Conservation (phyloP, 2,888 invertebrate genomes). For the Scaptomyza parva region DNA sequence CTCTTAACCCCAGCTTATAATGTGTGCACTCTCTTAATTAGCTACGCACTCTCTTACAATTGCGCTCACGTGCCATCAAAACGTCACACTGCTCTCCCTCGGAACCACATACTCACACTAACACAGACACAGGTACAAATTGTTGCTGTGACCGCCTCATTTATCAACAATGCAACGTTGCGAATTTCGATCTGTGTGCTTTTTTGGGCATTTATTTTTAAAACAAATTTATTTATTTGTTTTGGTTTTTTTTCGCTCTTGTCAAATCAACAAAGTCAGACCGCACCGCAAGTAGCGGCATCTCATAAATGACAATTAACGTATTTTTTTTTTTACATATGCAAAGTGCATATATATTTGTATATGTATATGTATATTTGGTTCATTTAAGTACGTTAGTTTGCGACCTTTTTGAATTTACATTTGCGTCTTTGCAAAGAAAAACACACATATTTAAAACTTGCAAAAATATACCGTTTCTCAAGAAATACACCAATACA, state of each 20-base stretch:
- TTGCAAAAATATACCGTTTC: conserved; percentile 23
- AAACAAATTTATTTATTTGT: conserved; percentile 28
- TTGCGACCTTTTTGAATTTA: conserved; percentile 26
- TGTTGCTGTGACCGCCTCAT: conserved; percentile 32
- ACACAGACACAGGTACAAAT: conserved; percentile 38
- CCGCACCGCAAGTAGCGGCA: conserved; percentile 23
- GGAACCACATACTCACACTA: conserved; percentile 12
- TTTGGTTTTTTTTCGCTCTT: conserved; percentile 10
- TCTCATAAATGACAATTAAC: conserved; percentile 30
- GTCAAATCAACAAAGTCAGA: conserved; percentile 51
- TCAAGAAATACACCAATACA: conserved; percentile 4
- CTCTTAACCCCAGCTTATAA: conserved; percentile 37
- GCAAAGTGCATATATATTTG: conserved; percentile 16
- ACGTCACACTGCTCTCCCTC: conserved; percentile 30
- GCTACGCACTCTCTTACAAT: conserved; percentile 40
- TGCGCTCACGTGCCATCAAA: conserved; percentile 66
- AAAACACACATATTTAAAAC: conserved; percentile 16
- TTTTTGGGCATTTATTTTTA: conserved; percentile 55
- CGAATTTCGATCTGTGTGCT: conserved; percentile 45
- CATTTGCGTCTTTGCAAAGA: conserved; percentile 22
- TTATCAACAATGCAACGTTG: conserved; percentile 73
- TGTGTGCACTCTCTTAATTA: conserved; percentile 31
- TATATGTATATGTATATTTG: conserved; percentile 24
- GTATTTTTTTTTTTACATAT: conserved; percentile 15
- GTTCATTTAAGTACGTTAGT: conserved; percentile 46